A percentile compares a stretch with the other conserved stretches of the same genome.
These are phyloP conservation scores for Aleiodes testaceus DNA, from an alignment of 2,888 invertebrate genomes.

Conservation along the genomic window DNA sequence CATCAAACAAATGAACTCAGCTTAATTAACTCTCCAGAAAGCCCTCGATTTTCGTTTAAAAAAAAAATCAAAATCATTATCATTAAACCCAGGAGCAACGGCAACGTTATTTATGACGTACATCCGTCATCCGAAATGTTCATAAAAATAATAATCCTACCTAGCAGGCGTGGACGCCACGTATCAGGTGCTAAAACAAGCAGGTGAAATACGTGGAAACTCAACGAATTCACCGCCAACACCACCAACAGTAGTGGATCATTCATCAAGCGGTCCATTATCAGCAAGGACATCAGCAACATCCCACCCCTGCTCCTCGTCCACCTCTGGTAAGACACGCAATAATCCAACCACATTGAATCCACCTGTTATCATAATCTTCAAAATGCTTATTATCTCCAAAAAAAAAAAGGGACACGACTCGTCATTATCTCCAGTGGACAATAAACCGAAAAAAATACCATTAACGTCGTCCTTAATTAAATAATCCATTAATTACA, in stretches of 20 bases:
- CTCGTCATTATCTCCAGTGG: conserved; percentile 14
- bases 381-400: conserved; percentile 29
- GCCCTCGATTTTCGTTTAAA: no score
- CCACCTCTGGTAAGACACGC: conserved; percentile 71
- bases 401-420: conserved; percentile 33
- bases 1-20: not conserved
- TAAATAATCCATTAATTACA: no score
- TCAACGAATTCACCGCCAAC: conserved; percentile 72
- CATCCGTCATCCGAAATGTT: conserved; percentile 16
- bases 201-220: conserved; percentile 83
- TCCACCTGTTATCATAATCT: conserved; percentile 27
- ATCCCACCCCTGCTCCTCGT: conserved; percentile 72
- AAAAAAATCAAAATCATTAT: no score
- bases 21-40: no score
- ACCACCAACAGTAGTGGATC: conserved; percentile 70
- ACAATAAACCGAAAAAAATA: not conserved
- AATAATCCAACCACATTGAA: conserved; percentile 46
- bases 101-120: not conserved
- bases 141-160: conserved; percentile 19
- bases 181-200: conserved; percentile 96
- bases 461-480: no score
- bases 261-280: conserved; percentile 66
- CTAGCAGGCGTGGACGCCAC: conserved; percentile 88
- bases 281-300: conserved; percentile 67
- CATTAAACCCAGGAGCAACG: not conserved